A percentile compares a stretch with the other conserved stretches of the same genome.
Conservation (phyloP, 2,113 vertebrate genomes). For the Mystacornis crossleyi region DNA sequence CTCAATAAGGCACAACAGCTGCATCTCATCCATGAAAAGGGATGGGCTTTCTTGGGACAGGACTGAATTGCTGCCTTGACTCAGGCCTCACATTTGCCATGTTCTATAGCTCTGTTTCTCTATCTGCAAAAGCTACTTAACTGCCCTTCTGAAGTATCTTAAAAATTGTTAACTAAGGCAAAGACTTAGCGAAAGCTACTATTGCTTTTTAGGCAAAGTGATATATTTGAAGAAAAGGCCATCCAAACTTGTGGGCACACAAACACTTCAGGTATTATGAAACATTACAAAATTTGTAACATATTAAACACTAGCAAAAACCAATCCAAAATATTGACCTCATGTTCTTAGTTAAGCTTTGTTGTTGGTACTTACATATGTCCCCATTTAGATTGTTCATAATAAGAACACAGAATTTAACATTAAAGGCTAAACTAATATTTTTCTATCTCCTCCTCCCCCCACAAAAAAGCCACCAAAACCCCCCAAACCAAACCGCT, state of each 20-base stretch:
- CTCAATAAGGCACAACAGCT: background rate
- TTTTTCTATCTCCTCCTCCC: background rate
- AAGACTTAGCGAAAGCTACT: background rate
- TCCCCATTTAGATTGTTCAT: background rate
- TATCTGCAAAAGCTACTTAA: background rate
- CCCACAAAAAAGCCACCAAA: rapidly evolving
- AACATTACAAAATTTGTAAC: background rate
- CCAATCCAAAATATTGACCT: background rate
- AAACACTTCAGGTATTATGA: background rate
- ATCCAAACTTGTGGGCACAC: background rate
- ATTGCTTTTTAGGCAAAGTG: background rate
- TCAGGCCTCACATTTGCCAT: background rate
- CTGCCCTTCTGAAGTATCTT: background rate
- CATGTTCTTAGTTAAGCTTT: background rate
- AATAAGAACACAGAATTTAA: background rate
- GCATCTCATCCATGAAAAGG: background rate
- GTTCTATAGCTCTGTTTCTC: background rate
- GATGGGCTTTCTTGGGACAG: background rate
- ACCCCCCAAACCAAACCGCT: background rate
- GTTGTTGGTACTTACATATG: background rate
- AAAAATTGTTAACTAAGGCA: background rate
- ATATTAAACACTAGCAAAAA: background rate
- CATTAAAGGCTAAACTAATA: background rate
- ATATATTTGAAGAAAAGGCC: background rate
- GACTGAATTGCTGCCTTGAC: background rate